Evolutionary conservation across 2,113 vertebrate species (phyloP).

Genomic region (Notarius quadriscutis): DNA sequence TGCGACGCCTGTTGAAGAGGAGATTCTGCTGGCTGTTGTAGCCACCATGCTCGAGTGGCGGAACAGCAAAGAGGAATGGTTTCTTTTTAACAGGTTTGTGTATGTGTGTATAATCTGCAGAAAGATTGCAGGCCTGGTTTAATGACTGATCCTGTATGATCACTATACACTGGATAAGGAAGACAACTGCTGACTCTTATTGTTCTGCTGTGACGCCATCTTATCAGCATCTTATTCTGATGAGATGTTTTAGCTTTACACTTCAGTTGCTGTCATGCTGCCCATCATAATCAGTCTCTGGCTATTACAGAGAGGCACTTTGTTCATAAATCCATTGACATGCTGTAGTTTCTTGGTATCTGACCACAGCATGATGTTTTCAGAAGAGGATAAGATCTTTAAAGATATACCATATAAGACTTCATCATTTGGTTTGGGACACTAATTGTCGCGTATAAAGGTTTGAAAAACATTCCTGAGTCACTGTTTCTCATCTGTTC

Average conservation of each 20-base stretch:
- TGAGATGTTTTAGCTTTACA: neutral
- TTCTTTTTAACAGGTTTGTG: constrained; percentile 84
- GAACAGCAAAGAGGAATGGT: constrained; percentile 82
- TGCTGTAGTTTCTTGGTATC: neutral
- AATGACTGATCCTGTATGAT: neutral
- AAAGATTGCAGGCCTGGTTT: neutral
- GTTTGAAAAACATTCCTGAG: neutral
- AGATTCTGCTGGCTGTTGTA: constrained; percentile 79
- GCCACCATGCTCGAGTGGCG: constrained; percentile 88
- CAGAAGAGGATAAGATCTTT: neutral
- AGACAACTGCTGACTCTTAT: neutral
- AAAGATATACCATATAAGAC: neutral
- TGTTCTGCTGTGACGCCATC: neutral
- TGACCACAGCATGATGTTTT: neutral
- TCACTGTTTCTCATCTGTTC: constrained; percentile 25
- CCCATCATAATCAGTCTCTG: neutral
- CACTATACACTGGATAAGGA: neutral
- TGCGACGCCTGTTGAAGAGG: constrained; percentile 72
- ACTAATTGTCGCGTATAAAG: neutral
- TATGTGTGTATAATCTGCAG: neutral
- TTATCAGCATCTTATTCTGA: neutral
- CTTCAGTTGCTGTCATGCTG: neutral
- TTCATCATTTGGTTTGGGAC: neutral
- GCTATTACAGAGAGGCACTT: neutral
- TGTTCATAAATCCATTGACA: neutral